Evolutionary conservation across 2,888 invertebrate species (phyloP).

Genomic region (Exephanes ischioxanthus): DNA sequence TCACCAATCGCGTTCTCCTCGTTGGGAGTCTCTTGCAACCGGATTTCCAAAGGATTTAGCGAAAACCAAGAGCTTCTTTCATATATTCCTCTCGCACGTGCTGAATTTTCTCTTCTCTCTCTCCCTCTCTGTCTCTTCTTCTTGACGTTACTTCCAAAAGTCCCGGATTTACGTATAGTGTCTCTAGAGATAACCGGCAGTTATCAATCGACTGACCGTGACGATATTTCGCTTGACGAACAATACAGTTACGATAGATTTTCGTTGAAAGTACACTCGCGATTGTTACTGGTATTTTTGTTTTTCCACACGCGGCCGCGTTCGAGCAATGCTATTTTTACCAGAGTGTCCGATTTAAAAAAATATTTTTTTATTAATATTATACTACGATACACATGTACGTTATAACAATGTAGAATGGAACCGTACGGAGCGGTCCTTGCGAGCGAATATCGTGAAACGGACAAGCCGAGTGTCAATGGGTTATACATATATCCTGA

Average conservation of each 20-base stretch:
- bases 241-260: not conserved
- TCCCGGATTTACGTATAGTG: slow-evolving; percentile 32
- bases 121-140: not conserved
- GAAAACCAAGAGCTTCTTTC: not conserved
- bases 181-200: not conserved
- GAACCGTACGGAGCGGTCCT: slow-evolving; percentile 19
- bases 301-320: slow-evolving; percentile 30
- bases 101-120: slow-evolving; percentile 1
- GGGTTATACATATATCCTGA: slow-evolving; percentile 35
- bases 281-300: not conserved
- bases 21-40: slow-evolving; percentile 54
- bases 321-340: not conserved
- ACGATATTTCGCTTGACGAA: not conserved
- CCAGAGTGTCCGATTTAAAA: not conserved
- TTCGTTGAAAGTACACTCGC: slow-evolving; percentile 16
- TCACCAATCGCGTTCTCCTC: slow-evolving; percentile 57
- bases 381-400: not conserved
- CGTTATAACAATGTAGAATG: not conserved
- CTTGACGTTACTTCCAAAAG: slow-evolving; percentile 45
- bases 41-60: slow-evolving; percentile 9
- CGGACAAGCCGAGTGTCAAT: slow-evolving; percentile 58
- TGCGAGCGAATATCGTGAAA: slow-evolving; percentile 57
- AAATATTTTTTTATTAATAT: not conserved
- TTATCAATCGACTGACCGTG: not conserved
- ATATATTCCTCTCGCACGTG: slow-evolving; percentile 57